Evolutionary conservation across 2,113 vertebrate species (phyloP), one percentile per base, ranked within the genome.

Genomic region (Tyrannus savana): DNA sequence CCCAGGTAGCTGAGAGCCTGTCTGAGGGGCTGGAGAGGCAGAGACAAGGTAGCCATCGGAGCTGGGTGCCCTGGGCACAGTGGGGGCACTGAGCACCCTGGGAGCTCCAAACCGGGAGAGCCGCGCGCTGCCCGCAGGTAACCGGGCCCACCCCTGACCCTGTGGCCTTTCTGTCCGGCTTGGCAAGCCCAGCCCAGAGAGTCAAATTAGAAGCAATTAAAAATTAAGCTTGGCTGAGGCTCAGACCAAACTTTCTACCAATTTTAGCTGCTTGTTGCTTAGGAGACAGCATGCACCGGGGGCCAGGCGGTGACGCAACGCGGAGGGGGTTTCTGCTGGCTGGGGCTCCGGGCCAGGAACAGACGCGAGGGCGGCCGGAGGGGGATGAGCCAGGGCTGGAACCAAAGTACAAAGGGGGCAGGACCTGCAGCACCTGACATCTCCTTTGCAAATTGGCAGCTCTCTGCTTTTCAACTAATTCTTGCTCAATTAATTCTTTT

Each of bases 191-290:
- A 46, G 33, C 35, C 41, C 15, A 5, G 35, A 35, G 80, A 64
- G 44, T 67, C 56, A 96, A 95, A 94, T 96, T 94, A 90, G 92
- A 89, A 94, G 79, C 76, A 93, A 97, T 96, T 96, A 96, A 97
- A 96, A 84, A 96, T 96, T 96, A 97, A 96, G 47, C 92, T 96
- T 96, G 93, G 92, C 92, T 74, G 25, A 13, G 72, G 79, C 56
- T 90, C 87, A 93, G 74, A 93, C 86, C 91, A 95, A 96, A 95
- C 87, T 90, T 95, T 81, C 72, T 63, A 92, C 85, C 83, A 91
- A 88, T 90, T 96, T 96, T 96, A 97, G 92, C 87, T 46, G 63
- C 85, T 58, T 41, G 88, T 94, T 80, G 47, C 91, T 85, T 44
- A 88, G 82, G 79, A 77, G 79, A 80, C 24, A 0, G 19, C 79